phyloP scores from a whole-genome alignment of 2,113 vertebrate genomes.

The Corapipo altera region DNA sequence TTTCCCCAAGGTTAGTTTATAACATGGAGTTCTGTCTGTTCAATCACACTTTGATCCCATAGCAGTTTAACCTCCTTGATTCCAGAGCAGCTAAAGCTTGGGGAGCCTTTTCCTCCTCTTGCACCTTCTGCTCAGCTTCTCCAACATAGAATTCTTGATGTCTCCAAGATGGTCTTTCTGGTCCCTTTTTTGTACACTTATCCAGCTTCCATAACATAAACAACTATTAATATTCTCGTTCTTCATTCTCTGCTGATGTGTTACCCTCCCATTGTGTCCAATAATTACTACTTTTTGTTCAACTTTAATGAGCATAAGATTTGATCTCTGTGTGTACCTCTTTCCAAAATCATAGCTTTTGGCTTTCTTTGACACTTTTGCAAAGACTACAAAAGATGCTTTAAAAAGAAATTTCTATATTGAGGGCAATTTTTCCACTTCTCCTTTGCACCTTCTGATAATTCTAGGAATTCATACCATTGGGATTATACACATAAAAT shows the following conservation, averaged over 20 bases:
- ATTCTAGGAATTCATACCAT: background rate
- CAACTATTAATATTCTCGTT: rapidly evolving
- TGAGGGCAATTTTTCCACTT: background rate
- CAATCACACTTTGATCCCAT: background rate
- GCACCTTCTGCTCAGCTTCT: background rate
- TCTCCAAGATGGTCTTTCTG: background rate
- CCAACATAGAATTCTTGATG: background rate
- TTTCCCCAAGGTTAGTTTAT: background rate
- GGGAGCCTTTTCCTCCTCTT: background rate
- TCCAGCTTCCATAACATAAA: background rate
- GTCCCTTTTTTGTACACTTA: background rate
- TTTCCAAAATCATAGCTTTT: background rate
- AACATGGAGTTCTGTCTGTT: background rate
- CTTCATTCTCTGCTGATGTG: background rate
- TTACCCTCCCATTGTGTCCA: background rate
- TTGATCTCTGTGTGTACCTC: rapidly evolving
- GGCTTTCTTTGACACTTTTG: background rate
- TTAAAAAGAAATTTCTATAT: background rate
- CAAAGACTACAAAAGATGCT: background rate
- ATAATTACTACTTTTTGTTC: background rate
- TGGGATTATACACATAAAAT: background rate
- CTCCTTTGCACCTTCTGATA: background rate
- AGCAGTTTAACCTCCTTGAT: background rate
- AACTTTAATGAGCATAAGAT: background rate
- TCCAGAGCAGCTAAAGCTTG: background rate